phyloP scores from a whole-genome alignment of 2,113 vertebrate genomes.

The Rhinolophus ferrumequinum region DNA sequence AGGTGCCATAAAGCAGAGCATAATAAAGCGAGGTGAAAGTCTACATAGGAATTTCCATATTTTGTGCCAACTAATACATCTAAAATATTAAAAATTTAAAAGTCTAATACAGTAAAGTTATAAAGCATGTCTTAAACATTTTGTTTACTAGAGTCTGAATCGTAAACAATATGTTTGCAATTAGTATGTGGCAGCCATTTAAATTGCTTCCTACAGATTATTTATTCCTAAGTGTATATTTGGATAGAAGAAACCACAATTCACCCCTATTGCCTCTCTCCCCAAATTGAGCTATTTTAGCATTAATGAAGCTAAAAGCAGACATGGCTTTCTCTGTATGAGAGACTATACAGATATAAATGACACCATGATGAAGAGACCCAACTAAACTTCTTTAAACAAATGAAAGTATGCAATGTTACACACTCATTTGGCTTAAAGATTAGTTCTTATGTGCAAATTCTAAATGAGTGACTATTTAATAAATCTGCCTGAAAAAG shows the following conservation, averaged over 20 bases:
- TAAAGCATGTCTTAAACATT: constrained; percentile 10
- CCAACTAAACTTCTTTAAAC: neutral
- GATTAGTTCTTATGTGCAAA: constrained; percentile 16
- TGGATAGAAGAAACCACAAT: neutral
- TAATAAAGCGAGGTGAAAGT: neutral
- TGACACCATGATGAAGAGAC: neutral
- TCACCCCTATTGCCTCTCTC: neutral
- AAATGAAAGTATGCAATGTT: neutral
- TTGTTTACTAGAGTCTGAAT: constrained; percentile 33
- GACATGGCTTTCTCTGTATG: neutral
- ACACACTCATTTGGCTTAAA: neutral
- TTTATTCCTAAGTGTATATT: constrained; percentile 22
- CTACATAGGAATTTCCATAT: neutral
- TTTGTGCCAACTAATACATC: neutral
- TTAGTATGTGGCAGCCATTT: neutral
- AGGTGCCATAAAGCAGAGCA: neutral
- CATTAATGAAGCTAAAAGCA: neutral
- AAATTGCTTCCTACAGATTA: constrained; percentile 9
- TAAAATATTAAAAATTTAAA: constrained; percentile 11
- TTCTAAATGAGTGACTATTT: neutral
- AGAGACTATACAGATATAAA: neutral
- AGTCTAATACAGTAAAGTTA: neutral
- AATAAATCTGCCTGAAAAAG: neutral
- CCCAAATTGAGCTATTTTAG: neutral
- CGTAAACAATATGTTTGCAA: constrained; percentile 44